phyloP scores from a whole-genome alignment of 2,113 vertebrate genomes.

The Strigops habroptila region DNA sequence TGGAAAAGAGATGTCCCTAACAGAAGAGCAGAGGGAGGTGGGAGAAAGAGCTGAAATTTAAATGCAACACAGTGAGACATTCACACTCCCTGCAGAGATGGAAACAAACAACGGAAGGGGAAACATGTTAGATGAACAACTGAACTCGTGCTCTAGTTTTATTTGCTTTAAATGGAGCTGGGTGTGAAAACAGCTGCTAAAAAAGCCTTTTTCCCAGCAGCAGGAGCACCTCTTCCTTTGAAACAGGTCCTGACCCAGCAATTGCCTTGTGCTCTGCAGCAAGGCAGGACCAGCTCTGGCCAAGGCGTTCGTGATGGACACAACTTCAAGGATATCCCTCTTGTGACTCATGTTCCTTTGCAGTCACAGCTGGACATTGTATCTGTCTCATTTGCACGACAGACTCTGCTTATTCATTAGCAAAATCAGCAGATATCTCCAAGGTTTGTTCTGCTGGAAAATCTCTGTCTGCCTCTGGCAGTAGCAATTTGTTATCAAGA shows the following conservation, averaged over 20 bases:
- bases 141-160: slow-evolving; percentile 21
- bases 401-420: not conserved
- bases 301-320: accelerated
- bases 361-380: not conserved
- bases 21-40: not conserved
- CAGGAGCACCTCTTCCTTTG: not conserved
- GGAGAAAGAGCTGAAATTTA: not conserved
- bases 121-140: not conserved
- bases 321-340: not conserved
- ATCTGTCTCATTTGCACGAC: not conserved
- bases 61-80: not conserved
- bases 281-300: not conserved
- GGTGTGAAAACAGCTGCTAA: slow-evolving; percentile 49
- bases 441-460: not conserved
- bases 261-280: not conserved
- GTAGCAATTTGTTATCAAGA: not conserved
- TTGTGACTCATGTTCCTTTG: not conserved
- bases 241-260: not conserved
- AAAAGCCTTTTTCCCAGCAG: slow-evolving; percentile 8
- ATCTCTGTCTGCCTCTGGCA: not conserved
- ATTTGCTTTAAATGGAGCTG: slow-evolving; percentile 45
- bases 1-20: not conserved
- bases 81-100: not conserved
- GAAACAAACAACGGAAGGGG: not conserved
- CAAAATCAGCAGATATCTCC: not conserved